These are phyloP conservation scores for Myocastor coypus DNA, from an alignment of 2,113 vertebrate species.

Conservation along the genomic window DNA sequence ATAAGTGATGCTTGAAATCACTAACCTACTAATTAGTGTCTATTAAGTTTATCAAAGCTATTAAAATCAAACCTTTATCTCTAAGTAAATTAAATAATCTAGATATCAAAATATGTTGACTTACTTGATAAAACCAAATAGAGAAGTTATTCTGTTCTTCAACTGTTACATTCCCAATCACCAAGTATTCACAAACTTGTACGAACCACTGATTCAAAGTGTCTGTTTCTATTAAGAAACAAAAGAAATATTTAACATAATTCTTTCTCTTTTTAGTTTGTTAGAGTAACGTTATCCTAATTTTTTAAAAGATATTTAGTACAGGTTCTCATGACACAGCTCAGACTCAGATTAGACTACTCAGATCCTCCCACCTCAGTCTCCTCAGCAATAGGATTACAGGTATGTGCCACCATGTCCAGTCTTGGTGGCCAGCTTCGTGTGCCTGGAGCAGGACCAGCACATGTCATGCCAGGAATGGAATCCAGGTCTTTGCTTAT, in stretches of 20 bases:
- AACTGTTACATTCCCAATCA: neutral
- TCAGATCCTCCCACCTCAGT: no score
- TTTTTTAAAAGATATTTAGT: no score
- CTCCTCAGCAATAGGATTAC: no score
- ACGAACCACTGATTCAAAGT: neutral
- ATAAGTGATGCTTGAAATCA: neutral
- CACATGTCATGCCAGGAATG: no score
- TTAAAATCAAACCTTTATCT: neutral
- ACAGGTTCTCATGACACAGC: no score
- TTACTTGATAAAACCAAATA: neutral
- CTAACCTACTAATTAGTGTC: neutral
- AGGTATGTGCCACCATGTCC: no score
- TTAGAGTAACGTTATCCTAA: neutral
- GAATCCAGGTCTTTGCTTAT: no score
- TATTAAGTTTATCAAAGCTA: neutral
- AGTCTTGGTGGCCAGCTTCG: no score
- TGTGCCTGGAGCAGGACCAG: no score
- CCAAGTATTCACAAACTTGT: neutral
- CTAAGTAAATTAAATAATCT: slow-evolving; percentile 16
- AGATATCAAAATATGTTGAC: neutral
- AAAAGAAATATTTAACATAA: neutral
- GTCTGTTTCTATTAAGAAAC: neutral
- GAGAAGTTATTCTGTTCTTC: neutral
- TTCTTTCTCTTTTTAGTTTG: neutral
- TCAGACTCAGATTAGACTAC: no score